Conservation (phyloP, 2,113 vertebrate species). For the human (Homo sapiens) region DNA sequence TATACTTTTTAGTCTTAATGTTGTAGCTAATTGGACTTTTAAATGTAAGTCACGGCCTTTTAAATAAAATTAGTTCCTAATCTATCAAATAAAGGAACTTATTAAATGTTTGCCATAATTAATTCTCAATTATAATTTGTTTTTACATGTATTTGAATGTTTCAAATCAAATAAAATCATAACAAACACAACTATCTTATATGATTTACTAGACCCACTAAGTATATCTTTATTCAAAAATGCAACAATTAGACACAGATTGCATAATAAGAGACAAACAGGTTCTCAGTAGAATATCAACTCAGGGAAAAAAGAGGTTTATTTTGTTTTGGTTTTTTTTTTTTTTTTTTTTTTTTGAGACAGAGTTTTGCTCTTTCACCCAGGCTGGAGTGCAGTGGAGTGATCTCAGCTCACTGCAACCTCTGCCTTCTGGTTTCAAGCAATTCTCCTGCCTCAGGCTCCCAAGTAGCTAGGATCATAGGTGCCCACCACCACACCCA, state of each 20-base stretch:
- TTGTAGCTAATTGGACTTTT: background rate
- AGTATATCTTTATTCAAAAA: background rate
- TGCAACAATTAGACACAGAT: background rate
- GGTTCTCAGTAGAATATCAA: background rate
- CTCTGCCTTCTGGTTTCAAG: too few species aligned
- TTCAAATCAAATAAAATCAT: background rate
- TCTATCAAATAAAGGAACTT: background rate
- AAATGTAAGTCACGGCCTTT: background rate
- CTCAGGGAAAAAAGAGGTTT: too few species aligned
- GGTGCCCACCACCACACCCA: too few species aligned
- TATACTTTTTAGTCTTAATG: background rate
- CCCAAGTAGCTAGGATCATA: too few species aligned
- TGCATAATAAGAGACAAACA: background rate
- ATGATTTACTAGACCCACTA: background rate
- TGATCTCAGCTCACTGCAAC: too few species aligned
- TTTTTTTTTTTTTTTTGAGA: too few species aligned
- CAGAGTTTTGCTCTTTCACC: too few species aligned
- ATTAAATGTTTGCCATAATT: background rate
- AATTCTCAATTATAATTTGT: background rate
- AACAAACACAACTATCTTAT: background rate
- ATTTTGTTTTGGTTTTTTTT: too few species aligned
- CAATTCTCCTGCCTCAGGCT: too few species aligned
- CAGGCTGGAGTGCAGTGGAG: too few species aligned
- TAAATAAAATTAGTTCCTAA: constrained; percentile 2
- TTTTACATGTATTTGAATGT: background rate